phyloP scores from a whole-genome alignment of 1,140 invertebrate species.

The Trachymyrmex septentrionalis region DNA sequence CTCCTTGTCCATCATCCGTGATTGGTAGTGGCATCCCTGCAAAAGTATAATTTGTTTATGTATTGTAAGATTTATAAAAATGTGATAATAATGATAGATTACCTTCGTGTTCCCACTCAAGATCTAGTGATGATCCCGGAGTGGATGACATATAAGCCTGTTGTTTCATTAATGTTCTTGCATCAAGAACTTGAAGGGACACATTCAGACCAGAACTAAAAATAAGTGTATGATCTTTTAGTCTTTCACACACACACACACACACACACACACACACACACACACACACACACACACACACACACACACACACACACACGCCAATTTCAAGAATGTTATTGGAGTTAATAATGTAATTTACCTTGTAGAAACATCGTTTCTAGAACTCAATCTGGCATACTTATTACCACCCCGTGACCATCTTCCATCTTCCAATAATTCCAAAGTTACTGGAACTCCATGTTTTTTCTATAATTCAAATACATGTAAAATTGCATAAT shows the following conservation, averaged over 20 bases:
- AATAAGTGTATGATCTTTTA: slow-evolving; percentile 35
- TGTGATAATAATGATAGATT: slow-evolving; percentile 28
- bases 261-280: background rate
- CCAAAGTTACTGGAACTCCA: slow-evolving; percentile 80
- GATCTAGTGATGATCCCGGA: slow-evolving; percentile 87
- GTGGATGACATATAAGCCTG: slow-evolving; percentile 84
- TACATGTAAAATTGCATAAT: background rate
- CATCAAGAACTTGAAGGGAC: slow-evolving; percentile 86
- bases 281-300: background rate
- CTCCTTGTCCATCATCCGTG: slow-evolving; percentile 65
- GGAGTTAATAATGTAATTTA: slow-evolving; percentile 48
- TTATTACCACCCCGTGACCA: slow-evolving; percentile 83
- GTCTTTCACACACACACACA: background rate
- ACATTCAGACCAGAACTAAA: slow-evolving; percentile 84
- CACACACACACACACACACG: background rate
- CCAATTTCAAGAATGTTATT: background rate
- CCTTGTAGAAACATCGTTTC: slow-evolving; percentile 79
- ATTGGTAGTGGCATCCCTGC: slow-evolving; percentile 75
- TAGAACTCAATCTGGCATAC: slow-evolving; percentile 84
- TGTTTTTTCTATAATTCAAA: slow-evolving; percentile 77
- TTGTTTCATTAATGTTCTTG: slow-evolving; percentile 83
- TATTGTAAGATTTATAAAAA: background rate
- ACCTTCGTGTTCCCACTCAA: slow-evolving; percentile 89
- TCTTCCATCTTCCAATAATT: slow-evolving; percentile 85
- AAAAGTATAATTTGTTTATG: background rate